Evolutionary conservation across 2,797 vertebrate species (phyloP), one percentile per base, ranked within the genome.

Genomic region (Cirrhinus molitorella): DNA sequence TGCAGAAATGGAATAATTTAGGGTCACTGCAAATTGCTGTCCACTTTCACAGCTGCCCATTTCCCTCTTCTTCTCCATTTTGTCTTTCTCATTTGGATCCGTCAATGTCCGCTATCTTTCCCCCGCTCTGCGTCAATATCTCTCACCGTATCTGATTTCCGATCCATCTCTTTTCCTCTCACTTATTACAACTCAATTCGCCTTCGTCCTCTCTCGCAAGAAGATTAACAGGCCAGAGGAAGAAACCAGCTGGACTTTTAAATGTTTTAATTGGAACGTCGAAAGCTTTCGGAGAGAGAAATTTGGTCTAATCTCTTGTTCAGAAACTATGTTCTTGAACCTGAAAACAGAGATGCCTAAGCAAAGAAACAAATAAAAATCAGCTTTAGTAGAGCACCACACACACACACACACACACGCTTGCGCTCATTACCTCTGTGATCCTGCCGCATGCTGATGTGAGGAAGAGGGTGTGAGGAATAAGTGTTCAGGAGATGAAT

Each of bases 151-250:
- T 79, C 55, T 53, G 67, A 53, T 65, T 67, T 66, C 34, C 28
- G 7, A 71, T 57, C 49, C 53, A 55, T 75, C 17, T 87, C 51
- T 51, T 57, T 79, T 45, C 17, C 75, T 83, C 85, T 83, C 37
- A 37, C 74, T 45, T 80, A 80, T 82, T 75, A 57, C 70, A 73
- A 59, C 45, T 73, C 31, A 31, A 55, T 67, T 76, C 19, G 13
- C 16, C 47, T 74, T 73, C 31, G 12, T 34, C 73, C 23, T 55
- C 23, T 31, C 45, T 55, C 59, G 25, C 21, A 10, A 73, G 37
- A 59, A 79, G 74, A 57, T 71, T 65, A 53, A 76, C n/a, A 73
- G 45, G 55, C 31, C 45, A 68, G 63, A 45, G 34, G 21, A 76
- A 55, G 28, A 59, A 43, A 83, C 63, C 40, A 37, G 16, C 37